phyloP scores from a whole-genome alignment of 92 coral and sea anemone species.

The Epizoanthus rinbou region DNA sequence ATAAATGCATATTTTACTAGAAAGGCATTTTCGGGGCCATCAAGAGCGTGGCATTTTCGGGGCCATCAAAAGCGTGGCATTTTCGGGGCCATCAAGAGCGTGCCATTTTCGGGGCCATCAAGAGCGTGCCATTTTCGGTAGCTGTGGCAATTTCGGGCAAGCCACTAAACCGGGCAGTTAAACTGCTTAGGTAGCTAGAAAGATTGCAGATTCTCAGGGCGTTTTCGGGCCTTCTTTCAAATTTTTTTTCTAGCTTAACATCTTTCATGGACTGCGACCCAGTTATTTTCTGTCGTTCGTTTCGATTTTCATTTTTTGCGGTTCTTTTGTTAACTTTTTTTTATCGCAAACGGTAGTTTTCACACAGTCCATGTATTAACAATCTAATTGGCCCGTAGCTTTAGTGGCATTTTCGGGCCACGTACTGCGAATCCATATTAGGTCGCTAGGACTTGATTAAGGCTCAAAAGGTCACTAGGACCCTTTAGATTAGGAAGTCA shows the following conservation, averaged over 20 bases:
- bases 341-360: no score
- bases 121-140: background rate
- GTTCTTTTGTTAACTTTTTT: no score
- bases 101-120: background rate
- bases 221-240: constrained; percentile 6
- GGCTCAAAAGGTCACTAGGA: constrained; percentile 29
- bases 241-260: no score
- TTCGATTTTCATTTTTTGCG: background rate
- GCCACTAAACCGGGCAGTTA: background rate
- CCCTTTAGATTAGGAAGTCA: constrained; percentile 29
- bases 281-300: no score
- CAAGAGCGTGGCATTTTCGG: background rate
- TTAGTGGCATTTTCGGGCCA: constrained; percentile 31
- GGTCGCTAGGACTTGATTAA: constrained; percentile 34
- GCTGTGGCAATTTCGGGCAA: background rate
- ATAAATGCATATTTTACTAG: constrained; percentile 5
- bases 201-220: constrained; percentile 2
- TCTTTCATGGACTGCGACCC: no score
- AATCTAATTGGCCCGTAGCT: no score
- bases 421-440: background rate
- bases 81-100: background rate
- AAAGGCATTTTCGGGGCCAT: constrained; percentile 11
- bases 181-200: constrained; percentile 8
- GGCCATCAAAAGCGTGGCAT: no score
- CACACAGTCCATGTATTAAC: no score